These are phyloP conservation scores for Clostera curtula DNA, from an alignment of 2,888 invertebrate species.

Conservation along the genomic window DNA sequence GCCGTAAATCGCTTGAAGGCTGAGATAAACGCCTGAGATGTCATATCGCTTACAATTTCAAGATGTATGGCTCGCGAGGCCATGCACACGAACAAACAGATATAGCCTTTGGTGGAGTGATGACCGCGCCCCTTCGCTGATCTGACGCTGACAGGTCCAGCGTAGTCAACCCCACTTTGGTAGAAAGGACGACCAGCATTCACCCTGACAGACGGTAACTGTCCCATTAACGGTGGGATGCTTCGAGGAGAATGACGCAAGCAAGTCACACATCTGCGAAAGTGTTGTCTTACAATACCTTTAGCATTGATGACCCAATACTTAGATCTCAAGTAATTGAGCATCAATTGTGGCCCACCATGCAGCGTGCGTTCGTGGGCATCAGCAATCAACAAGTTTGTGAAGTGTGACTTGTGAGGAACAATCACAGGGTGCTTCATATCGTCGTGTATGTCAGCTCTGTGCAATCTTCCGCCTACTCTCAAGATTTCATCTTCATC, in stretches of 20 bases:
- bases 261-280: constrained; percentile 13
- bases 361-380: constrained; percentile 16
- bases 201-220: constrained; percentile 11
- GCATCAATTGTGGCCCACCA: constrained; percentile 14
- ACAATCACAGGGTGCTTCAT: constrained; percentile 15
- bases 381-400: constrained; percentile 11
- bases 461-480: constrained; percentile 10
- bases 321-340: constrained; percentile 11
- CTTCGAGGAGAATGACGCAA: constrained; percentile 5
- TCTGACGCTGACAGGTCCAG: constrained; percentile 14
- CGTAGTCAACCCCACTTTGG: constrained; percentile 14
- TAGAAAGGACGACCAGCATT: constrained; percentile 13
- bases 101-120: constrained; percentile 10
- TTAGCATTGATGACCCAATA: constrained; percentile 15
- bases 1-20: constrained; percentile 18
- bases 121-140: constrained; percentile 11
- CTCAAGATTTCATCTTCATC: constrained; percentile 2
- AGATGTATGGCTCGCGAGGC: constrained; percentile 23
- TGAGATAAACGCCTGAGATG: constrained; percentile 21
- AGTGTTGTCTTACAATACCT: constrained; percentile 2
- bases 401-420: constrained; percentile 5
- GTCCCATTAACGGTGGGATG: constrained; percentile 12
- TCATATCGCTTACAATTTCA: constrained; percentile 25
- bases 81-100: constrained; percentile 14
- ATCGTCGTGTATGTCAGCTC: constrained; percentile 3